These are phyloP conservation scores for Drosophila parabipectinata DNA, from an alignment of 1,140 invertebrate species.

Conservation along the genomic window DNA sequence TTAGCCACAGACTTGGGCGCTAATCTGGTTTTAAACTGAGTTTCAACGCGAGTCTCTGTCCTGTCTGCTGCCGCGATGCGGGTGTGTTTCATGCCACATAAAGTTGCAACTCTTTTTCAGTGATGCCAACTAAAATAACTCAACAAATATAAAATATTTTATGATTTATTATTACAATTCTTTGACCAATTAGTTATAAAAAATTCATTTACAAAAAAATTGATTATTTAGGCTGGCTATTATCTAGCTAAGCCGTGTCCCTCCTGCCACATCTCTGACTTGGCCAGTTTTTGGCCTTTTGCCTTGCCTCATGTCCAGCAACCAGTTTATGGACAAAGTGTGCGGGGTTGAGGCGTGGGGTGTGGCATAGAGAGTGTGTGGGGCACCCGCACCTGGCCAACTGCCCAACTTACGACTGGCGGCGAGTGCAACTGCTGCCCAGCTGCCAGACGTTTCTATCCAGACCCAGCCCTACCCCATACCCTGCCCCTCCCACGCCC, in stretches of 20 bases:
- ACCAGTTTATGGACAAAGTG: slow-evolving; percentile 48
- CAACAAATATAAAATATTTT: neutral
- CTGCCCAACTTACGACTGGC: slow-evolving; percentile 70
- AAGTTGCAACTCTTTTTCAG: slow-evolving; percentile 14
- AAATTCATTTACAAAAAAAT: too few species aligned
- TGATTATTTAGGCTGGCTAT: too few species aligned
- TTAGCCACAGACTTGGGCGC: slow-evolving; percentile 80
- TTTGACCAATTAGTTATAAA: too few species aligned
- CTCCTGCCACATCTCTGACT: slow-evolving; percentile 10
- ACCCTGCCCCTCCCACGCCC: slow-evolving; percentile 9
- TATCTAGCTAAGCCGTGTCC: neutral
- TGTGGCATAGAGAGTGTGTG: slow-evolving; percentile 51
- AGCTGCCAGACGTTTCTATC: slow-evolving; percentile 52
- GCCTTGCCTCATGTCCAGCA: slow-evolving; percentile 57
- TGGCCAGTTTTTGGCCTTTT: slow-evolving; percentile 35
- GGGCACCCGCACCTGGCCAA: slow-evolving; percentile 80
- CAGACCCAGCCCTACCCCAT: slow-evolving; percentile 42
- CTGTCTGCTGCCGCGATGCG: slow-evolving; percentile 74
- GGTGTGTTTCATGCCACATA: slow-evolving; percentile 65
- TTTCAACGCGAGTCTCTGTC: slow-evolving; percentile 54
- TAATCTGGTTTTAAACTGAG: slow-evolving; percentile 82
- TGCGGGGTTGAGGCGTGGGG: slow-evolving; percentile 7
- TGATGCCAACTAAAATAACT: neutral
- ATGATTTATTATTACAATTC: too few species aligned
- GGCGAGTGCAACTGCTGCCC: slow-evolving; percentile 35